Evolutionary conservation across 2,888 invertebrate species (phyloP).

Genomic region (Coelogynopora nodosa): DNA sequence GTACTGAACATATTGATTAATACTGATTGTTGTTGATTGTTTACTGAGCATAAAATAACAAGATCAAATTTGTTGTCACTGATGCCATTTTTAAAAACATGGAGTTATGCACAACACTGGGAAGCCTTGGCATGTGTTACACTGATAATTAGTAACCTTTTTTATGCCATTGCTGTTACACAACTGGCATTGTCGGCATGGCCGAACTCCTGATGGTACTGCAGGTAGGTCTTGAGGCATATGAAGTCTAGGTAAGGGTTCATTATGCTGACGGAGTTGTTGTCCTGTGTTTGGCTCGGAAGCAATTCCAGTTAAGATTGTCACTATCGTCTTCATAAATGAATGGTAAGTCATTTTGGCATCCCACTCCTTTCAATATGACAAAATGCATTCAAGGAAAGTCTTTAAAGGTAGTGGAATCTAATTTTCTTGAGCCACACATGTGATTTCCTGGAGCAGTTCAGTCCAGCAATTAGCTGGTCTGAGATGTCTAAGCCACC

Average conservation of each 20-base stretch:
- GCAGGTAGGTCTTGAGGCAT: background rate
- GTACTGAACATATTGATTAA: background rate
- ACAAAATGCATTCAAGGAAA: constrained; percentile 23
- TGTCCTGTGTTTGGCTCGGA: constrained; percentile 25
- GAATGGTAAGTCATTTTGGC: constrained; percentile 23
- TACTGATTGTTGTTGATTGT: background rate
- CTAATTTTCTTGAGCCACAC: background rate
- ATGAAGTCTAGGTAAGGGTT: background rate
- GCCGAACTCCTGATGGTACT: constrained; percentile 12
- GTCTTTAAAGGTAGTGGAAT: constrained; percentile 20
- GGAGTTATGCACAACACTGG: background rate
- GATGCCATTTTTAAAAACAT: background rate
- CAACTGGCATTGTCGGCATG: constrained; percentile 28
- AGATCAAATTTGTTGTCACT: background rate
- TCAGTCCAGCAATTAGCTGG: constrained; percentile 8
- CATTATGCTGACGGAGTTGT: constrained; percentile 25
- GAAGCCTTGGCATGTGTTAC: background rate
- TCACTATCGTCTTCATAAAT: constrained; percentile 16
- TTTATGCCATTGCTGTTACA: constrained; percentile 16
- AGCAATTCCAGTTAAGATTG: constrained; percentile 14
- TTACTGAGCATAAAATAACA: background rate
- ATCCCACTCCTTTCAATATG: background rate
- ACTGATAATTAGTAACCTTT: background rate
- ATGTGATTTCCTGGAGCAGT: constrained; percentile 31
- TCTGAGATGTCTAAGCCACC: background rate